These are phyloP conservation scores for Phataginus tetradactyla DNA, from an alignment of 2,797 vertebrate species.

Conservation along the genomic window DNA sequence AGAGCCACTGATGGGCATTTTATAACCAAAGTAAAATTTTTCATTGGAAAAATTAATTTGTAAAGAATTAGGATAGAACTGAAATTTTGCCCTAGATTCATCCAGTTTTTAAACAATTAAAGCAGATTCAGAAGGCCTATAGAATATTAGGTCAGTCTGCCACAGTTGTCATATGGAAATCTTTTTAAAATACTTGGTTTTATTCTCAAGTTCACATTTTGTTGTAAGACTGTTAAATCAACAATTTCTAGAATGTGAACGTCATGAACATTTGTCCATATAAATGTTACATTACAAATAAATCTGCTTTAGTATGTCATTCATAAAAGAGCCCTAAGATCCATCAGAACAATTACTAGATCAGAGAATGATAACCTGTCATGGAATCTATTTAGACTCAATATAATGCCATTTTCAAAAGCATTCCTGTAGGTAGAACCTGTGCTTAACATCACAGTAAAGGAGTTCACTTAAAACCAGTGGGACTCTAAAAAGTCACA, in stretches of 20 bases:
- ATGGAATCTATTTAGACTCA: slow-evolving; percentile 1
- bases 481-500: background rate
- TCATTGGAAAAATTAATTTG: background rate
- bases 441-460: background rate
- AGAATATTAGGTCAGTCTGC: background rate
- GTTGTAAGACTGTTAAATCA: background rate
- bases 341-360: background rate
- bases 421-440: background rate
- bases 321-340: slow-evolving; percentile 31
- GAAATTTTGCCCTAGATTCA: background rate
- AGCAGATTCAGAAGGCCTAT: background rate
- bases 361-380: background rate
- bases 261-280: background rate
- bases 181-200: background rate
- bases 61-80: background rate
- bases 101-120: slow-evolving; percentile 22
- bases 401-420: slow-evolving; percentile 1
- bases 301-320: background rate
- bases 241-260: background rate
- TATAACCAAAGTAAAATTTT: background rate
- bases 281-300: background rate
- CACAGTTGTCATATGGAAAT: background rate
- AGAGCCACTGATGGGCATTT: background rate
- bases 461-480: background rate
- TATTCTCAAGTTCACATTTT: background rate